A percentile compares a stretch with the other conserved stretches of the same genome.
Conservation (phyloP, 2,113 vertebrate genomes). For the Phyllopteryx taeniolatus region DNA sequence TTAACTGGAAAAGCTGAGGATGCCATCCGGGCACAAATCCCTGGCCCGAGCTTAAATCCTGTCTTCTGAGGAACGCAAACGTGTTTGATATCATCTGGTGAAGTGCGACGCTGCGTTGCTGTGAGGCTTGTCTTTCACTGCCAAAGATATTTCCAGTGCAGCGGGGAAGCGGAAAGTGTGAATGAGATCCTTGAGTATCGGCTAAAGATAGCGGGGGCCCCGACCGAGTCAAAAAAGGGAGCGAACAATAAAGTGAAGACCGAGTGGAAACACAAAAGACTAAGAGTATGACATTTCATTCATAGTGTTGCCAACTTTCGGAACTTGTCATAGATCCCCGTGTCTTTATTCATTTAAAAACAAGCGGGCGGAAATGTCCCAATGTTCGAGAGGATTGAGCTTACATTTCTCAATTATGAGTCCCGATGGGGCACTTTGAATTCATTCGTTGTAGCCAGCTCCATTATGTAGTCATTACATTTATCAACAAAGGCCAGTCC, state of each 20-base stretch:
- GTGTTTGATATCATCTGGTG: background rate
- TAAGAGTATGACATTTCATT: constrained; percentile 46
- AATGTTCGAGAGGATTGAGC: too few relatives aligned
- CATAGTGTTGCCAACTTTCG: constrained; percentile 53
- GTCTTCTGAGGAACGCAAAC: background rate
- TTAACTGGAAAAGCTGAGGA: too few relatives aligned
- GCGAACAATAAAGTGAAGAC: constrained; percentile 1
- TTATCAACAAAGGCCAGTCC: too few relatives aligned
- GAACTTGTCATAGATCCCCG: constrained; percentile 55
- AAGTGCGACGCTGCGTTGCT: background rate
- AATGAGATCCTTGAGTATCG: constrained; percentile 15
- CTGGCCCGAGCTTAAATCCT: background rate
- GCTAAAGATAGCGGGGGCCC: constrained; percentile 21
- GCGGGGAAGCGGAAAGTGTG: background rate
- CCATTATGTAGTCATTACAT: too few relatives aligned
- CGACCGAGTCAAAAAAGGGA: constrained; percentile 3
- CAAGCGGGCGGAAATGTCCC: constrained; percentile 13
- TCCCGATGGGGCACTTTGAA: background rate
- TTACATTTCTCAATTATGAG: background rate
- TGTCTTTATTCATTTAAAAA: constrained; percentile 64
- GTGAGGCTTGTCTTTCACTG: constrained; percentile 35
- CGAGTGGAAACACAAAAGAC: constrained; percentile 9
- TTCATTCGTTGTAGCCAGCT: too few relatives aligned
- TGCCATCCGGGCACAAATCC: too few relatives aligned
- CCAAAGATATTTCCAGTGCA: constrained; percentile 33